Conservation (phyloP, 2,113 vertebrate species). For the Pontoporia blainvillei region DNA sequence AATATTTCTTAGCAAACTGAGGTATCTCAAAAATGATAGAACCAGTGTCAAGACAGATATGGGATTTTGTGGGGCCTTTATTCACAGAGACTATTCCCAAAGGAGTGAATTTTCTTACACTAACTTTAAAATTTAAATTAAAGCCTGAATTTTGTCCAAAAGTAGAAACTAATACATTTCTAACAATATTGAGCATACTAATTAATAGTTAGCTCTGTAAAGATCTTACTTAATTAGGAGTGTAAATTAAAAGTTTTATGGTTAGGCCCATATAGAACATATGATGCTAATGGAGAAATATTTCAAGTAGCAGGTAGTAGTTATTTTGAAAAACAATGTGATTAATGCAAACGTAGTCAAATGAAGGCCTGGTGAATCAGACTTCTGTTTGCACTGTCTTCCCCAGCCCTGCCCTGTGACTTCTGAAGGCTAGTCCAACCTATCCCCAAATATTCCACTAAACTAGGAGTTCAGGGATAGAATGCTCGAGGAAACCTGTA, state of each 20-base stretch:
- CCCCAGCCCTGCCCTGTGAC: background rate
- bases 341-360: background rate
- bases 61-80: background rate
- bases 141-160: background rate
- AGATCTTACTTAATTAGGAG: background rate
- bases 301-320: background rate
- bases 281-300: background rate
- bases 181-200: background rate
- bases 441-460: background rate
- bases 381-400: background rate
- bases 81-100: background rate
- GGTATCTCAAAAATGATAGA: background rate
- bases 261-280: background rate
- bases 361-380: background rate
- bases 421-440: background rate
- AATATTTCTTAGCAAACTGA: background rate
- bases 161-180: background rate
- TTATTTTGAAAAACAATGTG: background rate
- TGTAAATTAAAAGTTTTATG: background rate
- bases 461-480: background rate
- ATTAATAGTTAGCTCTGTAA: background rate
- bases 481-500: background rate
- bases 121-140: conserved; percentile 8
- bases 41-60: background rate
- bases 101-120: background rate